phyloP scores from a whole-genome alignment of 2,797 vertebrate species.

The Choloepus didactylus region DNA sequence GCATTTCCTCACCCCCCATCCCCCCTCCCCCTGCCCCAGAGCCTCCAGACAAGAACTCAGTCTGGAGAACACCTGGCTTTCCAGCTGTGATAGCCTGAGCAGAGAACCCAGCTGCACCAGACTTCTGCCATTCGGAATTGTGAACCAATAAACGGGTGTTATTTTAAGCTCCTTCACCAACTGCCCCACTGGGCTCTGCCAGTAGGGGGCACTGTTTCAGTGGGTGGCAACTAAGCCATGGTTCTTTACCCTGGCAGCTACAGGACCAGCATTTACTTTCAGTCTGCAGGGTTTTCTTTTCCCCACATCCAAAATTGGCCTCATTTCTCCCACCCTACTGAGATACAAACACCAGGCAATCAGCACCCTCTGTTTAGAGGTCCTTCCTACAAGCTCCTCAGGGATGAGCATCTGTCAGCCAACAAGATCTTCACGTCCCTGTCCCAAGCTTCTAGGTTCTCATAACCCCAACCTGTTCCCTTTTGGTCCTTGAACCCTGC shows the following conservation, averaged over 20 bases:
- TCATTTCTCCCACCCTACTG: fast-evolving
- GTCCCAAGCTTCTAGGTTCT: neutral
- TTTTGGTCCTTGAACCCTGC: neutral
- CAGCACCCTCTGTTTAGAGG: neutral
- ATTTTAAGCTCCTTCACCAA: neutral
- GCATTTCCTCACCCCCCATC: neutral
- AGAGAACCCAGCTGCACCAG: neutral
- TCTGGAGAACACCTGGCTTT: neutral
- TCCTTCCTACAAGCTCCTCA: neutral
- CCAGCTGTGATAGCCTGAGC: no score
- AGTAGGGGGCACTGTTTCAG: fast-evolving
- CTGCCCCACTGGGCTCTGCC: neutral
- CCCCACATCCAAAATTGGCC: neutral
- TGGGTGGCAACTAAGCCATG: neutral
- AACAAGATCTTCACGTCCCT: fast-evolving
- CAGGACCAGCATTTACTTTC: neutral
- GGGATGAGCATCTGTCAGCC: neutral
- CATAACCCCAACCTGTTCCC: neutral
- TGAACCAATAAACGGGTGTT: neutral
- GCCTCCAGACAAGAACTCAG: neutral
- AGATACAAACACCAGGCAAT: fast-evolving
- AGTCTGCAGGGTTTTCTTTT: neutral
- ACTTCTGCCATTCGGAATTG: neutral
- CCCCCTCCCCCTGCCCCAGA: neutral
- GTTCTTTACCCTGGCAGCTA: neutral